Base-by-base conservation (phyloP, 2,113 vertebrate species). In the Nothoprocta perdicaria region DNA sequence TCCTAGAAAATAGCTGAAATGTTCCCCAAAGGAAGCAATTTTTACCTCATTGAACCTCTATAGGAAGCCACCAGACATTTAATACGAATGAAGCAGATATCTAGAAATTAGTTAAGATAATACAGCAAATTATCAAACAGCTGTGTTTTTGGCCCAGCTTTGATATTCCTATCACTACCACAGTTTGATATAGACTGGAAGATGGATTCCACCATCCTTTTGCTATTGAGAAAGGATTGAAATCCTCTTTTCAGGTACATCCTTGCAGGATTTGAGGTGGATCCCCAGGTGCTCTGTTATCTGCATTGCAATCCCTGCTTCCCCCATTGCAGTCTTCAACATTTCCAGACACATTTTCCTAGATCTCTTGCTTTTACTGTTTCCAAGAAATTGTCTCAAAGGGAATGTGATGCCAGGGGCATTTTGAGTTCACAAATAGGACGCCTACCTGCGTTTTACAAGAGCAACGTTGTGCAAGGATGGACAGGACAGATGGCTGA, bases 401-500 rank as follows among this genome's bases (percentile, higher is more conserved):
- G 93, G 89, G 9, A 90, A 65, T 18, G 53, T 46, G 29, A 26
- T 84, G 75, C 40, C 84, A 63, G 69, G 53, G 90, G 63, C 48
- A 3, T 45, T 76, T 43, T 1, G 10, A 90, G 52, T 57, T 89
- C 90, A 87, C 33, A 72, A 88, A 6, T 48, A 48, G 86, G 94
- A 90, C 2, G 14, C 68, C 33, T 0, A 1, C 29, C 6, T 60
- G 68, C 48, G 35, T 94, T 95, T 95, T 92, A 96, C 61, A 88
- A 79, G 71, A 77, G 81, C 63, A 65, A 3, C 1, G 66, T 95
- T 96, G 92, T 95, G 92, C 88, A 93, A 92, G 71, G 89, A 93
- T 4, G 27, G 95, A 87, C 75, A 84, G 89, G 93, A 85, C 86
- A 94, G 95, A 95, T 77, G 92, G 89, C 74, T 46, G 74, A 97